phyloP scores from a whole-genome alignment of 2,113 vertebrate genomes.

The Lycocorax pyrrhopterus region DNA sequence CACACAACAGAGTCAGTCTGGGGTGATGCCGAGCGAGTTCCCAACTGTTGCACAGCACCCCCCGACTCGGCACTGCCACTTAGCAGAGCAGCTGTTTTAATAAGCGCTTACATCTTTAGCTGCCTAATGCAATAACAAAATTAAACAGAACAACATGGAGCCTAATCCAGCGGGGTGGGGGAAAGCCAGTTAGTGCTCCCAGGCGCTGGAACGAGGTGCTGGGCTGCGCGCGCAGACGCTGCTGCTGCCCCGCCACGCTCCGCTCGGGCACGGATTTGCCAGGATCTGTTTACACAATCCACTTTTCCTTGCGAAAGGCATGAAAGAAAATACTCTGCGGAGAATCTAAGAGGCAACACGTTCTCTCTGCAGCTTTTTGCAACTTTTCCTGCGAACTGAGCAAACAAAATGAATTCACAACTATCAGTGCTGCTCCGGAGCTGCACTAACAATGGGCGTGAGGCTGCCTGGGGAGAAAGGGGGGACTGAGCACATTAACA shows the following conservation, averaged over 20 bases:
- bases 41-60: background rate
- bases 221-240: background rate
- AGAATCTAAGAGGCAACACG: background rate
- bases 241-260: background rate
- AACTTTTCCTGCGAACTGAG: conserved; percentile 22
- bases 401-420: conserved; percentile 36
- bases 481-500: conserved; percentile 51
- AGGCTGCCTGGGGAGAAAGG: conserved; percentile 38
- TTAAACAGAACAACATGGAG: conserved; percentile 1
- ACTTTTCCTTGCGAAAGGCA: background rate
- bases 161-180: background rate
- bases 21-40: background rate
- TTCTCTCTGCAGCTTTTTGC: background rate
- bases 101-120: background rate
- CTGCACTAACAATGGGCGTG: conserved; percentile 44
- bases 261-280: background rate
- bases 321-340: background rate
- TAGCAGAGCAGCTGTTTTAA: background rate
- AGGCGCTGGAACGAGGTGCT: background rate
- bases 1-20: too few species aligned
- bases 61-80: background rate
- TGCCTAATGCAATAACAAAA: background rate
- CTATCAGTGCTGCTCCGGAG: background rate
- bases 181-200: background rate
- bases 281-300: background rate